These are phyloP conservation scores for Rousettus leschenaultii DNA, from an alignment of 2,113 vertebrate genomes.

Conservation along the genomic window DNA sequence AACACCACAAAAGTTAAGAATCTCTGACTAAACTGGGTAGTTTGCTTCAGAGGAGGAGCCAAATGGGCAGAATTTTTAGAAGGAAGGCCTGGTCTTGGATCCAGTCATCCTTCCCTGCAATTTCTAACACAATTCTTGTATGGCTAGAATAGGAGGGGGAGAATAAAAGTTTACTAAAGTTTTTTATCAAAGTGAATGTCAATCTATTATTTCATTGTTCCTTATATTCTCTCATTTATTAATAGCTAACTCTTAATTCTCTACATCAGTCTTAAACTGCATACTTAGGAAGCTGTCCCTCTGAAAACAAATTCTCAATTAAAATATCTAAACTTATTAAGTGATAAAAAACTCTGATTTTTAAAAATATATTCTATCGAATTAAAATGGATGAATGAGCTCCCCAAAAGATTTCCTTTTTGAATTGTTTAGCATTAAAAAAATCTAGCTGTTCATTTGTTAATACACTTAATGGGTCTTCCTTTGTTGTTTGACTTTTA, in stretches of 20 bases:
- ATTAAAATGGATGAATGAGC: not conserved
- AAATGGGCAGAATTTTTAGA: not conserved
- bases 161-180: not conserved
- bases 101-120: not conserved
- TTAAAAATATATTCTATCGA: not conserved
- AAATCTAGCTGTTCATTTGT: constrained; percentile 19
- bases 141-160: not conserved
- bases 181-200: not conserved
- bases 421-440: constrained; percentile 15
- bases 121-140: not conserved
- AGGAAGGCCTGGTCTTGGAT: not conserved
- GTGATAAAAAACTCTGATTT: not conserved
- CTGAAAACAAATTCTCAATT: constrained; percentile 33
- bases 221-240: constrained; percentile 31
- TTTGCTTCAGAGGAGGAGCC: not conserved
- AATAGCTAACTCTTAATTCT: not conserved
- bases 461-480: not conserved
- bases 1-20: not conserved
- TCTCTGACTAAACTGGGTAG: not conserved
- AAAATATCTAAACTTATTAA: constrained; percentile 43
- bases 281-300: not conserved
- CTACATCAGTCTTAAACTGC: not conserved
- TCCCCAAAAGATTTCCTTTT: constrained; percentile 42
- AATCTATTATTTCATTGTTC: constrained; percentile 3
- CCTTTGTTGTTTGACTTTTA: constrained; percentile 23